phyloP scores from a whole-genome alignment of 2,888 invertebrate genomes.

The Drosophila seclusa region DNA sequence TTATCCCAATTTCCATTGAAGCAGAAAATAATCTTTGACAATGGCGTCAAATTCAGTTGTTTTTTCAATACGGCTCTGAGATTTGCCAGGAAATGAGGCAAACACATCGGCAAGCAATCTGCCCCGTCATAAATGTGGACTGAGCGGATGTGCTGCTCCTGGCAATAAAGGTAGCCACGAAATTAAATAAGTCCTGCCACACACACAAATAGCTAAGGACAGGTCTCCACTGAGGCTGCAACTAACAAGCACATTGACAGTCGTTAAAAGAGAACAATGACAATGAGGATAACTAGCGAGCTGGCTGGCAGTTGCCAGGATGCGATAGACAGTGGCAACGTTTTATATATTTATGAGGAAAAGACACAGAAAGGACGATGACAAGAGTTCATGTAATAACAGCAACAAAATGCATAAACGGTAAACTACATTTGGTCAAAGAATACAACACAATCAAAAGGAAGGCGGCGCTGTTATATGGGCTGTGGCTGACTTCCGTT shows the following conservation, averaged over 20 bases:
- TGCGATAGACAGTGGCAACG: constrained; percentile 29
- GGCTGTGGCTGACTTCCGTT: constrained; percentile 59
- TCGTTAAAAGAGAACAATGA: constrained; percentile 46
- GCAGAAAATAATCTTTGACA: constrained; percentile 8
- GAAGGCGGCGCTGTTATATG: constrained; percentile 2
- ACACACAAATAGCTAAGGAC: neutral
- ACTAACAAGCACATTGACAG: constrained; percentile 49
- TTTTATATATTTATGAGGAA: constrained; percentile 51
- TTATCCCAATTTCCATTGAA: neutral
- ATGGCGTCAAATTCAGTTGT: constrained; percentile 33
- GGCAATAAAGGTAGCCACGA: constrained; percentile 38
- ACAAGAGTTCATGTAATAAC: constrained; percentile 8
- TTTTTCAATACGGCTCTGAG: neutral
- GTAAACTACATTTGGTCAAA: constrained; percentile 36
- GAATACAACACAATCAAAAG: constrained; percentile 25
- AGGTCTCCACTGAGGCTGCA: constrained; percentile 8
- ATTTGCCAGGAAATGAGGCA: constrained; percentile 15
- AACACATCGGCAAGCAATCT: constrained; percentile 17
- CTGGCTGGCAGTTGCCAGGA: constrained; percentile 21
- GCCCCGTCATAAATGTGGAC: constrained; percentile 26
- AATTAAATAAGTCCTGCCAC: constrained; percentile 40
- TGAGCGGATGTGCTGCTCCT: neutral
- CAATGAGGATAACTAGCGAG: constrained; percentile 13
- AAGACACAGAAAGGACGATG: constrained; percentile 13
- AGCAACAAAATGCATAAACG: constrained; percentile 27